These are phyloP conservation scores for Alectura lathami DNA, from an alignment of 2,113 vertebrate species.

Conservation along the genomic window DNA sequence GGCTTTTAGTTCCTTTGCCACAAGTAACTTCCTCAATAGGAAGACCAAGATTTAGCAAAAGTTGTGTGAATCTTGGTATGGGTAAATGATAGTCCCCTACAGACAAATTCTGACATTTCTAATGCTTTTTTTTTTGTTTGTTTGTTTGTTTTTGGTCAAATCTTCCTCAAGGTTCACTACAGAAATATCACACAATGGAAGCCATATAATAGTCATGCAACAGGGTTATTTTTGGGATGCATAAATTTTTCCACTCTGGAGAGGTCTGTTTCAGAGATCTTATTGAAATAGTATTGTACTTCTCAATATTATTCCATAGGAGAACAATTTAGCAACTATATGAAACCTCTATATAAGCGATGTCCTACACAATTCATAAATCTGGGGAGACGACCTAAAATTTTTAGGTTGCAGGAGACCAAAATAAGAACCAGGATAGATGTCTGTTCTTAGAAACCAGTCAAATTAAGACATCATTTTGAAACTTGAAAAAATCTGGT, in stretches of 20 bases:
- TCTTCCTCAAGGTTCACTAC: background rate
- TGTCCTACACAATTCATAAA: background rate
- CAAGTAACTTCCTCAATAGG: background rate
- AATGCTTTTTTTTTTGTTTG: background rate
- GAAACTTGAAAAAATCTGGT: slow-evolving; percentile 10
- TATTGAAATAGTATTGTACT: background rate
- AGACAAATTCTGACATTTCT: background rate
- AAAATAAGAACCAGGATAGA: background rate
- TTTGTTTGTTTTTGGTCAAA: background rate
- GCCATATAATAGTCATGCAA: background rate
- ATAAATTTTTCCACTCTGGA: background rate
- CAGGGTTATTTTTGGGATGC: background rate
- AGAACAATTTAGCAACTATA: background rate
- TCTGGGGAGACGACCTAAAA: background rate
- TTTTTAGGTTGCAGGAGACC: background rate
- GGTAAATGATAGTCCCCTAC: background rate
- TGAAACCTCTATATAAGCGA: background rate
- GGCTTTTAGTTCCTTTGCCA: background rate
- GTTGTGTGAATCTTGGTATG: background rate
- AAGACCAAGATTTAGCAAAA: background rate
- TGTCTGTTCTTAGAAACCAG: background rate
- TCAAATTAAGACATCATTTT: slow-evolving; percentile 17
- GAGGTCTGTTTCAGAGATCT: background rate
- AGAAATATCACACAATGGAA: background rate
- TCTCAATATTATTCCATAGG: background rate